Conservation (phyloP, 2,888 invertebrate genomes). For the Corbicula japonica region DNA sequence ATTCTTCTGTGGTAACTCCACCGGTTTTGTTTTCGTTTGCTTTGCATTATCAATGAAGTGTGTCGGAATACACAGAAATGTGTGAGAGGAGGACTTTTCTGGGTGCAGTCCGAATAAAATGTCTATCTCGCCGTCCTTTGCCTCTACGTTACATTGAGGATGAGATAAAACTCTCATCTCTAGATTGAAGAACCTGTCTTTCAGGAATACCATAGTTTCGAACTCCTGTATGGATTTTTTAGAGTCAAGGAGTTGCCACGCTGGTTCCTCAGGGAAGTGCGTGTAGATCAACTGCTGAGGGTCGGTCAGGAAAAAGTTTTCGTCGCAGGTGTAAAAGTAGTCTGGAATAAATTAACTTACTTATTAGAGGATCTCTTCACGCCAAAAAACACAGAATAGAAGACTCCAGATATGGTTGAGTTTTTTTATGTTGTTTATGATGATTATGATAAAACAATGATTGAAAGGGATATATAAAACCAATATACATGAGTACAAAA, state of each 20-base stretch:
- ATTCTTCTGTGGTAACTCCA: constrained; percentile 69
- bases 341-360: constrained; percentile 40
- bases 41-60: constrained; percentile 65
- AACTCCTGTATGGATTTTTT: constrained; percentile 77
- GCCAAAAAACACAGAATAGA: too few relatives aligned
- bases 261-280: constrained; percentile 78
- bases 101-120: constrained; percentile 77
- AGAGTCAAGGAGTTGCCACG: constrained; percentile 80
- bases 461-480: too few relatives aligned
- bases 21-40: constrained; percentile 48
- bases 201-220: constrained; percentile 79
- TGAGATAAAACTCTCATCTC: constrained; percentile 77
- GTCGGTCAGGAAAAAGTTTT: constrained; percentile 84
- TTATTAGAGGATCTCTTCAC: too few relatives aligned
- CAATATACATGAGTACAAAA: too few relatives aligned
- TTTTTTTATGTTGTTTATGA: neutral
- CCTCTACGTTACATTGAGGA: constrained; percentile 71
- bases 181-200: constrained; percentile 82
- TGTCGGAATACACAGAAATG: constrained; percentile 78
- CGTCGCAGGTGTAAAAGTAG: constrained; percentile 77
- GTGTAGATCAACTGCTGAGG: constrained; percentile 80
- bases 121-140: constrained; percentile 78
- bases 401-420: too few relatives aligned
- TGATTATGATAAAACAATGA: too few relatives aligned
- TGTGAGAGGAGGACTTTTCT: constrained; percentile 64